Evolutionary conservation across 2,888 invertebrate species (phyloP), one percentile per base, ranked within the genome.

Genomic region (Campoplex nolae): DNA sequence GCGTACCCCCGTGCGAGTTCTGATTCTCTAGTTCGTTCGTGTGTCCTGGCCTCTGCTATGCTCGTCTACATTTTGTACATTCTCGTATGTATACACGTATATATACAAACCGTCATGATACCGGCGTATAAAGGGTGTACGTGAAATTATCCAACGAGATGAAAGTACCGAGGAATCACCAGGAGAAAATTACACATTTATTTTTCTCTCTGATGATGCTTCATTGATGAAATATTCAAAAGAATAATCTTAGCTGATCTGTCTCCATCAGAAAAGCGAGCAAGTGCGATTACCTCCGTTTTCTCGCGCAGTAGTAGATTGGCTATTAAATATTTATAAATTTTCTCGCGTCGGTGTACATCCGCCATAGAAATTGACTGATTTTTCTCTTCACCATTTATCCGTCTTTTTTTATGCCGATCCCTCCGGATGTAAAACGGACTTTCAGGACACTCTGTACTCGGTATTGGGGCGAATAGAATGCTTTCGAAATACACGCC

Each of bases 1-100:
- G 87, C 88, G 84, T 23, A 23, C 23, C 23, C 83, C 67, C 82
- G 54, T 11, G 65, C 38, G 79, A 35, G 68, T 65, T 35, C 71
- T 71, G 71, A 65, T 76, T 71, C 71, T 76, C 58, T 28, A 38
- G 56, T 70, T 58, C n/a, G 56, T 71, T 35, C 32, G 32, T 71
- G 56, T 58, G 45, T 79, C 42, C 18, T 70, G 54, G 42, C 32
- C 45, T 16, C 32, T 23, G 23, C 23, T 56, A 70, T 68, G 9
- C 45, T 18, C 6, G 18, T 28, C 6, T 32, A 45, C 11, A 54
- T n/a, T 70, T 70, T 58, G 79, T 45, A 45, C 45, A 58, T n/a
- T 35, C 54, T 70, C 28, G 8, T 42, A 7, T 42, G 32, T 56
- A 18, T 67, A 28, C 32, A 2, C 45, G 38, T 67, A 58, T 28